Conservation (phyloP, 2,113 vertebrate species). For the Myocastor coypus region DNA sequence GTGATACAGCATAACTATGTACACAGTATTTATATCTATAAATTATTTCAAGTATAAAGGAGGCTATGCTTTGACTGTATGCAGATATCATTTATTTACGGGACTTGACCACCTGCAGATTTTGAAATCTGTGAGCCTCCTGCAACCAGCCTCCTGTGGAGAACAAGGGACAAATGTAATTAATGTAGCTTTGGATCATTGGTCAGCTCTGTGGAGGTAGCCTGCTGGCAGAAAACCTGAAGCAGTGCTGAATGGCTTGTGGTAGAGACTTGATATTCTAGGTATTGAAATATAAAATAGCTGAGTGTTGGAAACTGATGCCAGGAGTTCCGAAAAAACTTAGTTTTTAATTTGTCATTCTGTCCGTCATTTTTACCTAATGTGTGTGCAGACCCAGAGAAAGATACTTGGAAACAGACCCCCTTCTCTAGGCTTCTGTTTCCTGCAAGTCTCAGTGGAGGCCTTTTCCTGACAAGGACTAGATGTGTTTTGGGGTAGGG, state of each 20-base stretch:
- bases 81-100: background rate
- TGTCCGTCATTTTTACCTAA: constrained; percentile 60
- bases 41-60: background rate
- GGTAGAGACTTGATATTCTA: background rate
- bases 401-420: background rate
- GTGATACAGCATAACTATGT: background rate
- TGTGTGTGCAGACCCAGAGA: constrained; percentile 31
- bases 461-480: background rate
- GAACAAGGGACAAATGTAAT: background rate
- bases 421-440: constrained; percentile 32
- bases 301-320: constrained; percentile 14
- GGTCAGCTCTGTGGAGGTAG: background rate
- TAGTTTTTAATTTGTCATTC: constrained; percentile 20
- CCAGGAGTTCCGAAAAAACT: background rate
- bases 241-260: background rate
- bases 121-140: background rate
- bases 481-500: background rate
- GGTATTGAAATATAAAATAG: constrained; percentile 7
- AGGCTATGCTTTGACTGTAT: background rate
- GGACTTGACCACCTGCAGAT: background rate
- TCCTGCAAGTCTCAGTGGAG: background rate
- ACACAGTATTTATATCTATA: background rate
- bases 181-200: background rate
- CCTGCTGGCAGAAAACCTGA: background rate
- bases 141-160: background rate